phyloP scores from a whole-genome alignment of 2,888 invertebrate genomes.

The Rhopalosiphum nymphaeae region DNA sequence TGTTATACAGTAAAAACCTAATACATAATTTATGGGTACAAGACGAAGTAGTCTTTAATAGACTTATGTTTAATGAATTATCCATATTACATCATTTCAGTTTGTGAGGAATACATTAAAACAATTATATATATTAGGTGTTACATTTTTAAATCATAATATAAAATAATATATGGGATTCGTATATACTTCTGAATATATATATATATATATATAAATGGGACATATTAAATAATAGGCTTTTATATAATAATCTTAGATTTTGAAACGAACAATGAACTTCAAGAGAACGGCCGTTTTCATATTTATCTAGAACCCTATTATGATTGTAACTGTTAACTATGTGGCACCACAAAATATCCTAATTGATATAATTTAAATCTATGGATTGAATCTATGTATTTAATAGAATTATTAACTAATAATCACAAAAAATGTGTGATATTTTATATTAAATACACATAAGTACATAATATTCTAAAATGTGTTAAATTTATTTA shows the following conservation, averaged over 20 bases:
- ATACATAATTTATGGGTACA: neutral
- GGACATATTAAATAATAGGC: neutral
- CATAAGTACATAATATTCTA: rapidly evolving
- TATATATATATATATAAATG: neutral
- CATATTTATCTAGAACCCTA: neutral
- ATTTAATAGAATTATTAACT: neutral
- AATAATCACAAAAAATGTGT: neutral
- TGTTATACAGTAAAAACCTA: neutral
- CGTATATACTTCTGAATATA: neutral
- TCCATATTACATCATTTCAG: no score
- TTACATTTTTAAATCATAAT: neutral
- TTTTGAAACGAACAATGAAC: neutral
- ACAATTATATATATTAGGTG: neutral
- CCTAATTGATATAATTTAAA: neutral
- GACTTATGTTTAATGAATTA: neutral
- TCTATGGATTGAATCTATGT: neutral
- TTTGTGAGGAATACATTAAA: neutral
- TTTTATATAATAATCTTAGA: neutral
- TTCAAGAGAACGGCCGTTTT: neutral
- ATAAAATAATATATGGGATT: neutral
- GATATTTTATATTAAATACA: neutral
- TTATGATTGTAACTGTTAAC: neutral
- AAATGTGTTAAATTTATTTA: neutral
- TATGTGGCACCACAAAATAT: neutral
- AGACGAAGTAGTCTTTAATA: neutral